These are phyloP conservation scores for Macaca fascicularis DNA, from an alignment of 2,113 vertebrate genomes.

Conservation along the genomic window DNA sequence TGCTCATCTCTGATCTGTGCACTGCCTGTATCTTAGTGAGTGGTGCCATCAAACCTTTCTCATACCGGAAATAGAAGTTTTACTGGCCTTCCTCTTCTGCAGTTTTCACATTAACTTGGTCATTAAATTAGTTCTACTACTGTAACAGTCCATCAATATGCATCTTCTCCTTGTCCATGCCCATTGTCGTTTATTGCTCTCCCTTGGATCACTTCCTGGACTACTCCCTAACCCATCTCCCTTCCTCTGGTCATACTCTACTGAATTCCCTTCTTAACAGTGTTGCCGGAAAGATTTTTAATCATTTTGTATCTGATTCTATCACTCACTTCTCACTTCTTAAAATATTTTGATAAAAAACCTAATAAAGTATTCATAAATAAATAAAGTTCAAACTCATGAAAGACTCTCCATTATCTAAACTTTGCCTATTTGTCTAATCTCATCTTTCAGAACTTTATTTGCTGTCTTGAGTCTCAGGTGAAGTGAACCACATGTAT, in stretches of 20 bases:
- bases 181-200: rapidly evolving
- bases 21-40: not conserved
- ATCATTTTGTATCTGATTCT: not conserved
- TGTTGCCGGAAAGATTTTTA: not conserved
- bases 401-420: not conserved
- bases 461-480: not conserved
- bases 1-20: not conserved
- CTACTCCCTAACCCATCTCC: rapidly evolving
- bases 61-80: not conserved
- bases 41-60: not conserved
- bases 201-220: not conserved
- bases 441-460: not conserved
- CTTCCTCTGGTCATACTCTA: no score
- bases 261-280: not conserved
- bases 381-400: not conserved
- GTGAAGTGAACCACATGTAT: not conserved
- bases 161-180: not conserved
- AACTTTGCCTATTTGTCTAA: not conserved
- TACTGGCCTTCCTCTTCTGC: not conserved
- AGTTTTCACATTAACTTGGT: not conserved
- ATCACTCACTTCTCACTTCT: not conserved
- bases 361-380: not conserved
- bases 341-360: not conserved
- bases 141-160: not conserved
- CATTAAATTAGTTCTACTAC: not conserved